Percentiles rank a stretch among this genome's conserved stretches.
Evolutionary conservation across 2,797 vertebrate genomes (phyloP).

Genomic region (Bradypodion ventrale): DNA sequence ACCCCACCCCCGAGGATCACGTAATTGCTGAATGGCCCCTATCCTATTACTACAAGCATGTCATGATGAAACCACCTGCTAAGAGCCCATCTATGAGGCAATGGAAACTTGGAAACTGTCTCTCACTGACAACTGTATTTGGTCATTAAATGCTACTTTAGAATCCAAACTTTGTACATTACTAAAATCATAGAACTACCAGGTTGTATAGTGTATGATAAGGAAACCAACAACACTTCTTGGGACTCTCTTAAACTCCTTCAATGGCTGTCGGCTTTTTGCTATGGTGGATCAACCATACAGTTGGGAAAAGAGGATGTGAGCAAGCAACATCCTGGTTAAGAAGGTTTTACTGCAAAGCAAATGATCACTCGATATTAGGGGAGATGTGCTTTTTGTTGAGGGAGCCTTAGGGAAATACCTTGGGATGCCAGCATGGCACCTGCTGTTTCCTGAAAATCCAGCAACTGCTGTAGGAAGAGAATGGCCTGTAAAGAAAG

Average conservation of each 20-base stretch:
- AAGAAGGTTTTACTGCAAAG: constrained; percentile 30
- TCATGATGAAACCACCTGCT: not conserved
- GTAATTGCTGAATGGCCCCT: too few relatives aligned
- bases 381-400: constrained; percentile 16
- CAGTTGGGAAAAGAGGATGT: constrained; percentile 14
- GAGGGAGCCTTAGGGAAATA: constrained; percentile 64
- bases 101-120: not conserved
- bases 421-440: constrained; percentile 98
- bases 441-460: constrained; percentile 96
- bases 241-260: constrained; percentile 23
- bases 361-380: not conserved
- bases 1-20: too few relatives aligned
- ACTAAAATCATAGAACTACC: not conserved
- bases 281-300: constrained; percentile 31
- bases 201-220: constrained; percentile 21
- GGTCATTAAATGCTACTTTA: not conserved
- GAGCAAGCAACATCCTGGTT: constrained; percentile 23
- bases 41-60: not conserved
- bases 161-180: not conserved
- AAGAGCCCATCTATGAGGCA: not conserved
- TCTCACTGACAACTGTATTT: not conserved
- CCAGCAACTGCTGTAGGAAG: constrained; percentile 94
- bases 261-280: not conserved
- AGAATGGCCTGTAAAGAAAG: constrained; percentile 86
- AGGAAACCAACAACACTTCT: constrained; percentile 20